Conservation (phyloP, 2,113 vertebrate genomes). For the Willisornis vidua region DNA sequence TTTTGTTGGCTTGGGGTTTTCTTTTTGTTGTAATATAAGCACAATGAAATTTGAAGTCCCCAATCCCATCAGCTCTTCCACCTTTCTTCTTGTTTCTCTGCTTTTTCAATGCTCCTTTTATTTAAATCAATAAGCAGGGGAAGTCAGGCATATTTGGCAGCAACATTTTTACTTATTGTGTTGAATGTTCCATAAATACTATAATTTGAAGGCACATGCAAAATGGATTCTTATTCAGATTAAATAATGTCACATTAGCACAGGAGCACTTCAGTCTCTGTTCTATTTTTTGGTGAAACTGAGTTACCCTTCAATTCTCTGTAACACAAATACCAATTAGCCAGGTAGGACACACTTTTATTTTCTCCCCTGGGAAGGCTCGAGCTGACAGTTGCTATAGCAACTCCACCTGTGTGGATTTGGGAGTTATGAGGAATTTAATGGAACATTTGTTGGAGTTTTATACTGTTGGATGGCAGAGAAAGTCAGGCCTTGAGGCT, state of each 20-base stretch:
- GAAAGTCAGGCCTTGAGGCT: background rate
- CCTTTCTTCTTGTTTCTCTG: background rate
- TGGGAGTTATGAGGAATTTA: constrained; percentile 20
- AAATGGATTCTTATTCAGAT: constrained; percentile 5
- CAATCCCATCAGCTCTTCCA: background rate
- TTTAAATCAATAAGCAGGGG: background rate
- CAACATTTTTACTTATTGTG: background rate
- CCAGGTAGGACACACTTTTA: constrained; percentile 37
- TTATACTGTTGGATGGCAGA: background rate
- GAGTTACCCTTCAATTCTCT: constrained; percentile 35
- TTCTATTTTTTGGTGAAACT: constrained; percentile 4
- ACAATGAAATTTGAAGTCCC: background rate
- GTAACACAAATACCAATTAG: constrained; percentile 51
- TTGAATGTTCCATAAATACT: constrained; percentile 34
- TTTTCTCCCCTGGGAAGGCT: constrained; percentile 55
- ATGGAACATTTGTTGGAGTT: constrained; percentile 7
- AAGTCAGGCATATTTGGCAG: background rate
- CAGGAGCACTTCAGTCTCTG: background rate
- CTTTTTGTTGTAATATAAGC: background rate
- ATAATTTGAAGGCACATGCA: background rate
- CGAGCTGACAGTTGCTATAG: constrained; percentile 61
- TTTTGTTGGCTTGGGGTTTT: background rate
- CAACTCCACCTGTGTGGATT: constrained; percentile 29
- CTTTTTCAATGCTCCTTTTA: background rate
- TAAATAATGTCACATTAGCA: constrained; percentile 50